Evolutionary conservation across 37 sponge, comb jelly and placozoan species (phyloP), one percentile per base, ranked within the genome.

Genomic region (Agelas oroides): DNA sequence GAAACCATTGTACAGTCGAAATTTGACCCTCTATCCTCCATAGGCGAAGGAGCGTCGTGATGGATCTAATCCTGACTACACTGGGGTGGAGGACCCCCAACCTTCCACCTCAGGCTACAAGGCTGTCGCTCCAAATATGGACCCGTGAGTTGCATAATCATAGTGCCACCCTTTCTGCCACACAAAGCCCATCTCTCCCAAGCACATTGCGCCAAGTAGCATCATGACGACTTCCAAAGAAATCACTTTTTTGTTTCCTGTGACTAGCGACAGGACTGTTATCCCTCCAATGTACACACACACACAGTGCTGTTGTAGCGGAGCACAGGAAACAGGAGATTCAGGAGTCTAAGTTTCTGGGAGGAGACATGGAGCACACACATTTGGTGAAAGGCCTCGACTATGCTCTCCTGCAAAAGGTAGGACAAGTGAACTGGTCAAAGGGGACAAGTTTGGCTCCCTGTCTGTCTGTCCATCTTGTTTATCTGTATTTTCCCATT

Each of bases 321-420:
- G 94, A 92, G 73, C 78, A 60, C 20, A 83, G 97, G 38, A 94
- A 87, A 53, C 89, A 92, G 65, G 94, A 76, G 5, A 99, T 99
- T 57, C 86, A 92, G 55, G 99, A 99, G 73, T 93, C 94, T 66
- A 99, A 99, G 65, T 99, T 89, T 53, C 80, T 99, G 18, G 99
- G 99, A 32, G 99, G 99, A 52, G 99, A 99, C 81, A 93, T 99
- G 95, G 90, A 96, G 61, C 99, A 99, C 56, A 99, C 99, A 25
- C 99, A 99, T 76, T 76, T 99, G 74, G 99, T 99, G 88, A 99
- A 99, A 73, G 99, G 99, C 1, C 82, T 99, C 75, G 99, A 99
- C 54, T 99, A 90, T 85, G 95, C 94, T 0, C 88, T 99, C 18
- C 87, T 96, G 68, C 95, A 99, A 64, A 99, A 99, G 90, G 98